Conservation (phyloP, 2,113 vertebrate genomes). For the Nothoprocta pentlandii region DNA sequence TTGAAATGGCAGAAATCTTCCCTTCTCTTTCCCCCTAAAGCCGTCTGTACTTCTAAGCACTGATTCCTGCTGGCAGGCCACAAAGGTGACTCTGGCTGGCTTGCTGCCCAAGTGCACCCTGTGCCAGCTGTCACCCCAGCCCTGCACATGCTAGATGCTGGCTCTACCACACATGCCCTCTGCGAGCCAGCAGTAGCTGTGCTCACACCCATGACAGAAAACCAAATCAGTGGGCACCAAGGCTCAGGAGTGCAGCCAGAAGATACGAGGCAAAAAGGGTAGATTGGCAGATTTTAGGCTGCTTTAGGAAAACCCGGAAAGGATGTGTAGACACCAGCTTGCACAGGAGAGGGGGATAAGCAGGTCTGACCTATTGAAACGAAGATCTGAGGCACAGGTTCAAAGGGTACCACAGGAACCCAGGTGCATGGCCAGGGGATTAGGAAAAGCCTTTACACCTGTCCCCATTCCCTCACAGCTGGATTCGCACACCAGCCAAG, state of each 20-base stretch:
- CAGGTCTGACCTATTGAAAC: neutral
- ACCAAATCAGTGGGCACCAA: neutral
- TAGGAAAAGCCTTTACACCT: slow-evolving; percentile 40
- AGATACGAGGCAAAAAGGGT: neutral
- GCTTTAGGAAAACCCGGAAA: slow-evolving; percentile 5
- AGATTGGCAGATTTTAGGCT: slow-evolving; percentile 32
- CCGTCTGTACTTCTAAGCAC: neutral
- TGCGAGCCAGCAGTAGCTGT: neutral
- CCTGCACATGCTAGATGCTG: neutral
- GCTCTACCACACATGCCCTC: neutral
- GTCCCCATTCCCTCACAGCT: slow-evolving; percentile 11
- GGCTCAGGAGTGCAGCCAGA: neutral
- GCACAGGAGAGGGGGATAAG: neutral
- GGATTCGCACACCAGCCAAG: neutral
- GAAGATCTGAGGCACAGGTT: slow-evolving; percentile 37
- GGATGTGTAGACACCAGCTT: fast-evolving
- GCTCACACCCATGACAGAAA: neutral
- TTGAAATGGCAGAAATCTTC: slow-evolving; percentile 34
- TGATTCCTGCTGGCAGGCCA: neutral
- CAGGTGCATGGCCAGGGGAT: slow-evolving; percentile 11
- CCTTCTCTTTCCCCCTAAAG: slow-evolving; percentile 3
- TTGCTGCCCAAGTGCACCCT: neutral
- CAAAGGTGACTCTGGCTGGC: neutral
- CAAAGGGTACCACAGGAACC: neutral
- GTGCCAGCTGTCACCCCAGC: neutral